Conservation (phyloP, 1,140 invertebrate species). For the Homalodisca vitripennis region DNA sequence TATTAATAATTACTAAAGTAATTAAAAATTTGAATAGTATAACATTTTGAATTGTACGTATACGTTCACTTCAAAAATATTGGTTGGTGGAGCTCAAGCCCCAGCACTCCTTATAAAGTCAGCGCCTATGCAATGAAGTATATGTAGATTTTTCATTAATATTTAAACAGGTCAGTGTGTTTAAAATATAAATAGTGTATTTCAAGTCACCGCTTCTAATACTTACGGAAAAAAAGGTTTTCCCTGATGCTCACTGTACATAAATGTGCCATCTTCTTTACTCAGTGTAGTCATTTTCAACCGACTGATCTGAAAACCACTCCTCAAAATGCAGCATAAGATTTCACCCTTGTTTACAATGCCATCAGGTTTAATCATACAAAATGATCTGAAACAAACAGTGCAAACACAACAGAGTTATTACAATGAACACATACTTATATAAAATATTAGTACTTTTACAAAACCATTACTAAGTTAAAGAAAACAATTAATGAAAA, state of each 20-base stretch:
- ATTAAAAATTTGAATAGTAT: not conserved
- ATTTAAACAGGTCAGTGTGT: not conserved
- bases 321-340: constrained; percentile 61
- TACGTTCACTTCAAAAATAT: not conserved
- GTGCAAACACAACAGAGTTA: constrained; percentile 43
- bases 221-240: constrained; percentile 61
- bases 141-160: not conserved
- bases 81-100: no score
- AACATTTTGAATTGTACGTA: not conserved
- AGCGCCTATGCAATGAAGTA: not conserved
- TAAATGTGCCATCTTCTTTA: constrained; percentile 57
- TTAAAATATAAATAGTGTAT: not conserved
- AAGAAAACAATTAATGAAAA: not conserved
- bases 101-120: no score
- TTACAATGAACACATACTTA: not conserved
- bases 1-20: no score
- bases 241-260: constrained; percentile 58
- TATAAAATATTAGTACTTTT: not conserved
- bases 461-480: not conserved
- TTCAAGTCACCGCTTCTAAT: not conserved
- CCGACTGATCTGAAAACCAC: constrained; percentile 68
- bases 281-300: constrained; percentile 68
- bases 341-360: constrained; percentile 72
- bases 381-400: constrained; percentile 63
- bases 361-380: constrained; percentile 70